These are phyloP conservation scores for Ormyrus pomaceus DNA, from an alignment of 2,888 invertebrate genomes.

Conservation along the genomic window DNA sequence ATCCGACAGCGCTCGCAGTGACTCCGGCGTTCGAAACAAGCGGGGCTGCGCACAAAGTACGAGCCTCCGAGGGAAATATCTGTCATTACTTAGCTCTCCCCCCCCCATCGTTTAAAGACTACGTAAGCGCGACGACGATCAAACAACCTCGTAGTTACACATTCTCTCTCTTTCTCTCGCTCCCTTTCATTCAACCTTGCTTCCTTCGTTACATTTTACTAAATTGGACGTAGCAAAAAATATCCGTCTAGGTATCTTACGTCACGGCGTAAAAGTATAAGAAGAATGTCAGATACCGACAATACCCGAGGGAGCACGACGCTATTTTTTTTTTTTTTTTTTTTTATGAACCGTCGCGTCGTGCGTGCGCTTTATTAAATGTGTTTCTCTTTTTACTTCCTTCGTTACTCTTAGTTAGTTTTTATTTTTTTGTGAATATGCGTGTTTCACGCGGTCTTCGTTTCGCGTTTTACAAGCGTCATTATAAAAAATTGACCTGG, in stretches of 20 bases:
- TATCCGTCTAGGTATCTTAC: constrained; percentile 66
- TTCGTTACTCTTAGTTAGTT: not conserved
- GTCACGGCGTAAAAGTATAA: constrained; percentile 61
- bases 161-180: not conserved
- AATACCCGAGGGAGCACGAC: constrained; percentile 64
- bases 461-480: constrained; percentile 50
- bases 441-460: constrained; percentile 35
- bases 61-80: constrained; percentile 11
- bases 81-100: not conserved
- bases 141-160: constrained; percentile 29
- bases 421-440: constrained; percentile 43
- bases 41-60: not conserved
- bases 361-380: constrained; percentile 53
- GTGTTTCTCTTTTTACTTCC: constrained; percentile 29
- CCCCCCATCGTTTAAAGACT: constrained; percentile 31
- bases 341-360: constrained; percentile 48
- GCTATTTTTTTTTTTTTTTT: constrained; percentile 48
- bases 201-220: constrained; percentile 17
- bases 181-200: not conserved
- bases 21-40: constrained; percentile 8
- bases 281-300: constrained; percentile 68
- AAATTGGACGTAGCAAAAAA: constrained; percentile 61
- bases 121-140: constrained; percentile 38
- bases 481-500: constrained; percentile 58
- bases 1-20: not conserved